Evolutionary conservation across 2,113 vertebrate genomes (phyloP).

Genomic region (Psophia crepitans): DNA sequence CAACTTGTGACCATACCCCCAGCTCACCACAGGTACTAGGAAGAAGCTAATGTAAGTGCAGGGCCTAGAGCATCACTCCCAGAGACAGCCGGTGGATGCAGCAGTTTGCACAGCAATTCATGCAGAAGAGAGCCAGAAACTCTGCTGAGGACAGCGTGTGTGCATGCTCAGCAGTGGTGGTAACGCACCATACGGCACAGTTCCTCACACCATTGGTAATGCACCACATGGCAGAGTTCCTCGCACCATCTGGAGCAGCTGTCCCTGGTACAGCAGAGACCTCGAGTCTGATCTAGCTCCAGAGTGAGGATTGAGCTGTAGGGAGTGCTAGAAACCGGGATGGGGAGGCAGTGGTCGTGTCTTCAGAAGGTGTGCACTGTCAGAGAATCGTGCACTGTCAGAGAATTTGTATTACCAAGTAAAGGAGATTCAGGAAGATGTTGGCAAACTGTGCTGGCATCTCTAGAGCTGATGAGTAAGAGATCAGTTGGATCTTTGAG

Average conservation of each 20-base stretch:
- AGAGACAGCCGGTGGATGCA: background rate
- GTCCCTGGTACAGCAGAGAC: background rate
- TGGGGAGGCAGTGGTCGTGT: background rate
- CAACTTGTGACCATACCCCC: no score
- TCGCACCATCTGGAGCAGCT: background rate
- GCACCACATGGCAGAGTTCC: background rate
- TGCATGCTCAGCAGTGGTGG: background rate
- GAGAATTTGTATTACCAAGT: background rate
- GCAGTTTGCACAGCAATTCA: background rate
- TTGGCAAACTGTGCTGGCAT: background rate
- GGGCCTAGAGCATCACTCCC: background rate
- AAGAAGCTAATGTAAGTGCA: background rate
- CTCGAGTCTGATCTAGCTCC: background rate
- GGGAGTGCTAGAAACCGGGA: background rate
- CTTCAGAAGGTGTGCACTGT: background rate
- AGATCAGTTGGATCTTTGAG: background rate
- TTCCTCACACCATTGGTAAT: background rate
- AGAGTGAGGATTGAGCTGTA: background rate
- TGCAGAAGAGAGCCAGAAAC: background rate
- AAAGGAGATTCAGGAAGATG: background rate
- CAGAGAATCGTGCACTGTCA: background rate
- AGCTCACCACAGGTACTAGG: background rate
- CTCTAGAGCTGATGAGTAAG: background rate
- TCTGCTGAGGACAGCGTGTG: background rate
- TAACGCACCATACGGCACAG: background rate